Evolutionary conservation across 2,888 invertebrate species (phyloP), one percentile per base, ranked within the genome.

Genomic region (Tortrix viridana): DNA sequence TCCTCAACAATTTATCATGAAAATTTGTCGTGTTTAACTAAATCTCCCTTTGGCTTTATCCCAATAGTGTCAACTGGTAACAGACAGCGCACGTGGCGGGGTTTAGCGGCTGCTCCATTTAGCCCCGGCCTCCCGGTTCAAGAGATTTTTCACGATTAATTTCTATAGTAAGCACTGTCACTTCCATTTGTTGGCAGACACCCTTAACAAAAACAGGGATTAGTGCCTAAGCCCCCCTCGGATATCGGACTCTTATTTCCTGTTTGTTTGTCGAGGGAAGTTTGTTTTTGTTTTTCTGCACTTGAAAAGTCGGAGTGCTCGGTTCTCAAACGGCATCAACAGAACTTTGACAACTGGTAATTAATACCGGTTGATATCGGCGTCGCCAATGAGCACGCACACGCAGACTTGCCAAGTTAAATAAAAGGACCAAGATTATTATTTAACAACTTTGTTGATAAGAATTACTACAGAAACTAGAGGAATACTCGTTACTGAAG

Each of bases 81-180:
- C 85, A 88, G 89, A 88, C 85, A 81, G 80, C 77, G 84, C 89
- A 88, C 90, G 90, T 89, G 90, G 77, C 85, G 67, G 78, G 88
- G 82, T 85, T 90, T 88, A 89, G 80, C 74, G 72, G 69, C 71
- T 75, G 75, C 73, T 82, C 79, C 80, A 55, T 75, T 78, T 79
- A 77, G 74, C 77, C 77, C 74, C 70, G 53, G 46, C 72, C 74
- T 80, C 79, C 82, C 72, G 77, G 75, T 81, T 74, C 74, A 80
- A 84, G 79, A 85, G 86, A 89, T 89, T 90, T 89, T 90, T 87
- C 89, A 86, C 87, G 87, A 89, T 89, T 89, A 89, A 90, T 90
- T 88, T 85, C 82, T 84, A 80, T 81, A 82, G 82, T 79, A 84
- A 79, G 79, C 75, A 79, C 85, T 89, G 89, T 90, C 91, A 88